A percentile compares a stretch with the other conserved stretches of the same genome.
Evolutionary conservation across 1,140 invertebrate genomes (phyloP).

Genomic region (Bombus soroeensis): DNA sequence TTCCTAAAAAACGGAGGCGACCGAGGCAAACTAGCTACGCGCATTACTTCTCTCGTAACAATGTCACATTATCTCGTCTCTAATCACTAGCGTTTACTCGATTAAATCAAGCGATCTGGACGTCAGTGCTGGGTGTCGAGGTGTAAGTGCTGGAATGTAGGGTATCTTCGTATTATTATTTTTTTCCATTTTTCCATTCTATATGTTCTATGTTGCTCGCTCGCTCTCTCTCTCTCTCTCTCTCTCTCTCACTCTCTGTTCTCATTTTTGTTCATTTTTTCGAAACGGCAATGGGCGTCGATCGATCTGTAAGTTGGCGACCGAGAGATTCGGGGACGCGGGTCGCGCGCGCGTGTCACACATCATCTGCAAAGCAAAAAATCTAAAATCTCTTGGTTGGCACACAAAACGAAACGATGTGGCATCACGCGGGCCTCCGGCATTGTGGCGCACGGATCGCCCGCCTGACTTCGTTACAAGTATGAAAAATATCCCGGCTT

Average conservation of each 20-base stretch:
- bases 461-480: slow-evolving; percentile 64
- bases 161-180: neutral
- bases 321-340: slow-evolving; percentile 41
- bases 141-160: slow-evolving; percentile 56
- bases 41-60: slow-evolving; percentile 13
- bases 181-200: neutral
- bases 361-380: slow-evolving; percentile 60
- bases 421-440: slow-evolving; percentile 57
- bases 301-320: slow-evolving; percentile 31
- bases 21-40: slow-evolving; percentile 46
- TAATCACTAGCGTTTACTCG: slow-evolving; percentile 43
- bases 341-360: slow-evolving; percentile 23
- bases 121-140: slow-evolving; percentile 61
- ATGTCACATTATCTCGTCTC: neutral
- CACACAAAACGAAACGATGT: slow-evolving; percentile 79
- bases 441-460: neutral
- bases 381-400: slow-evolving; percentile 74
- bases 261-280: neutral
- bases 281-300: slow-evolving; percentile 17
- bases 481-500: slow-evolving; percentile 81
- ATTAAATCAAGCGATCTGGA: slow-evolving; percentile 61
- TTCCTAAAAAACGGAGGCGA: neutral
- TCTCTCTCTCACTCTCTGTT: no score
- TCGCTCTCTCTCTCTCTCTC: no score
- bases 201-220: no score